phyloP scores from a whole-genome alignment of 2,113 vertebrate genomes.

The Nycticebus coucang region DNA sequence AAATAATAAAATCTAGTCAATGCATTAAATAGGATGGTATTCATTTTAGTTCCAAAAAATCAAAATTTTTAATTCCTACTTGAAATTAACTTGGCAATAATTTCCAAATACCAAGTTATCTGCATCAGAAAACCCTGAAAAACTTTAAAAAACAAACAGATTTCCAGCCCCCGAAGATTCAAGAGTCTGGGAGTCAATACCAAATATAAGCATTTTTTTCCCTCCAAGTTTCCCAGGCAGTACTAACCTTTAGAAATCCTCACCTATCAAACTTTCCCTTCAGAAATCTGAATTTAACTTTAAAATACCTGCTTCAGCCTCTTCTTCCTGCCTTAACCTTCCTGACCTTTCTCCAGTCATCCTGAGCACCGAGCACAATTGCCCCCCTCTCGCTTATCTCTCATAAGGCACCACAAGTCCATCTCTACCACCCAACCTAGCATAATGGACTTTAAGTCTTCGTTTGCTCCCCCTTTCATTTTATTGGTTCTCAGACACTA shows the following conservation, averaged over 20 bases:
- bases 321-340: not conserved
- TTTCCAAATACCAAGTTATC: slow-evolving; percentile 27
- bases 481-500: not conserved
- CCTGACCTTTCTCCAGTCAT: too few relatives aligned
- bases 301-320: not conserved
- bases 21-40: not conserved
- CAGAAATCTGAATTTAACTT: not conserved
- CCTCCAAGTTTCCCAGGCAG: not conserved
- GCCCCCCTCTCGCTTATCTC: not conserved
- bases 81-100: not conserved
- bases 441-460: not conserved
- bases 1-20: slow-evolving; percentile 20
- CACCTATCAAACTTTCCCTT: not conserved
- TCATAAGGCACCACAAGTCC: rapidly evolving
- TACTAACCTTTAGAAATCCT: not conserved
- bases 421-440: not conserved
- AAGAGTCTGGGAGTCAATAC: not conserved
- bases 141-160: not conserved
- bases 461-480: not conserved
- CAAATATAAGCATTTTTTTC: not conserved
- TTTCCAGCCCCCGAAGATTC: not conserved
- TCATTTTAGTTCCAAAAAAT: slow-evolving; percentile 17
- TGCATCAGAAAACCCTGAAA: not conserved
- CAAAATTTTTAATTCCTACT: not conserved
- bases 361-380: not conserved